These are phyloP conservation scores for Erythrolamprus reginae DNA, from an alignment of 2,113 vertebrate genomes.

Conservation along the genomic window DNA sequence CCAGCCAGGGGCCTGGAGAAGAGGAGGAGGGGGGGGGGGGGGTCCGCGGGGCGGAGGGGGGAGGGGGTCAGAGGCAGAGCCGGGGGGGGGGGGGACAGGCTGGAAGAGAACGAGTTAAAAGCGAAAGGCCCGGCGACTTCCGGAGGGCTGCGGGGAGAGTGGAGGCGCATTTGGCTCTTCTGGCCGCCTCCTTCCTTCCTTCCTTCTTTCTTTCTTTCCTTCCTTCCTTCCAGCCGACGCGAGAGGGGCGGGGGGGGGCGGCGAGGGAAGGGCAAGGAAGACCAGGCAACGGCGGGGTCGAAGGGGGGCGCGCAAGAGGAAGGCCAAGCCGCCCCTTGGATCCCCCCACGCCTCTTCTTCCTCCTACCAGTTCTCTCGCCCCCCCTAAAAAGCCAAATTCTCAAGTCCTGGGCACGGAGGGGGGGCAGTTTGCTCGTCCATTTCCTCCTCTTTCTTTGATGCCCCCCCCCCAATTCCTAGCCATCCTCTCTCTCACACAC, in stretches of 20 bases:
- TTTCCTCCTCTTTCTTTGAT: not conserved
- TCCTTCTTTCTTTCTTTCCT: too few relatives aligned
- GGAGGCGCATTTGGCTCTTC: constrained; percentile 42
- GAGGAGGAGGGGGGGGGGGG: not conserved
- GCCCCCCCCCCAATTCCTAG: not conserved
- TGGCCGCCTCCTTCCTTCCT: constrained; percentile 22
- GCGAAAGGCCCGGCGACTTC: constrained; percentile 34
- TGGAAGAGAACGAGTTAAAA: constrained; percentile 45
- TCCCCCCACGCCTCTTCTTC: too few relatives aligned
- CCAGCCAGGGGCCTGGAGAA: not conserved
- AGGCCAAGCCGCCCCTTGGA: not conserved
- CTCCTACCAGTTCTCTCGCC: not conserved
- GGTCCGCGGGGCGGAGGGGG: not conserved
- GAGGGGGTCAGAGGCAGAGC: not conserved
- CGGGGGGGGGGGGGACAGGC: not conserved
- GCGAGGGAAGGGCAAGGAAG: not conserved
- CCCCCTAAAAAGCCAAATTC: not conserved
- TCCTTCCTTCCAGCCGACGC: not conserved
- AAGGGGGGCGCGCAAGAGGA: too few relatives aligned
- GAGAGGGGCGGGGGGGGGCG: too few relatives aligned
- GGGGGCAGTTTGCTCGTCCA: too few relatives aligned
- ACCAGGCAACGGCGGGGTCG: too few relatives aligned
- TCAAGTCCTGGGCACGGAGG: not conserved
- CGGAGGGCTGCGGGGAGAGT: constrained; percentile 37
- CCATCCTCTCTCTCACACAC: too few relatives aligned